phyloP scores from a whole-genome alignment of 2,113 vertebrate species.

The Peromyscus polionotus region DNA sequence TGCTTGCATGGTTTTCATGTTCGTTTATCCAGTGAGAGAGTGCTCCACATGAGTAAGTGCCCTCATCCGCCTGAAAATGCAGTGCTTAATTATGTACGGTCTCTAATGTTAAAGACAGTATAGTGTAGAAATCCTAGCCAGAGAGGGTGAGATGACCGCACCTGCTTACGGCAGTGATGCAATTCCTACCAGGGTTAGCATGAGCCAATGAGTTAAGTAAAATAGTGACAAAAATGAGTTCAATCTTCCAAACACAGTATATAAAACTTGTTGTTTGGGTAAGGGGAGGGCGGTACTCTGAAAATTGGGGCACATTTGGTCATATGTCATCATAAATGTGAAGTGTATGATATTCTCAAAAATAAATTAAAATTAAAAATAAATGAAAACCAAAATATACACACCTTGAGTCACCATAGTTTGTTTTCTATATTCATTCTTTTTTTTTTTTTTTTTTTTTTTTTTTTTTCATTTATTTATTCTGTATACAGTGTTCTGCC shows the following conservation, averaged over 20 bases:
- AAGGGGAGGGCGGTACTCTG: not conserved
- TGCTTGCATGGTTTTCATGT: not conserved
- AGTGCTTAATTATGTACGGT: not conserved
- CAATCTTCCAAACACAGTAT: not conserved
- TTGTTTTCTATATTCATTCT: not conserved
- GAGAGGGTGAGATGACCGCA: rapidly evolving
- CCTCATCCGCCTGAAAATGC: not conserved
- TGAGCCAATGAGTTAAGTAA: not conserved
- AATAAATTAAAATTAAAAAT: not conserved
- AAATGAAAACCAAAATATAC: not conserved
- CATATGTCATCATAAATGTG: not conserved
- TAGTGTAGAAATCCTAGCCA: not conserved
- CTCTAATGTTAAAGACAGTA: not conserved
- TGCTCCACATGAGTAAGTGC: not conserved
- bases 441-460: no score
- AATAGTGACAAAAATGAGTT: not conserved
- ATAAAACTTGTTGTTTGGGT: not conserved
- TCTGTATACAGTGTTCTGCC: no score
- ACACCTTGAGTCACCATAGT: not conserved
- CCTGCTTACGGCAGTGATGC: not conserved
- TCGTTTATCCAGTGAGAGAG: not conserved
- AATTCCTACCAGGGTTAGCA: not conserved
- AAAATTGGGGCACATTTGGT: not conserved
- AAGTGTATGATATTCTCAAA: not conserved
- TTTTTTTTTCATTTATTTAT: no score